These are phyloP conservation scores for Helarctos malayanus DNA, from an alignment of 2,797 vertebrate genomes.

Conservation along the genomic window DNA sequence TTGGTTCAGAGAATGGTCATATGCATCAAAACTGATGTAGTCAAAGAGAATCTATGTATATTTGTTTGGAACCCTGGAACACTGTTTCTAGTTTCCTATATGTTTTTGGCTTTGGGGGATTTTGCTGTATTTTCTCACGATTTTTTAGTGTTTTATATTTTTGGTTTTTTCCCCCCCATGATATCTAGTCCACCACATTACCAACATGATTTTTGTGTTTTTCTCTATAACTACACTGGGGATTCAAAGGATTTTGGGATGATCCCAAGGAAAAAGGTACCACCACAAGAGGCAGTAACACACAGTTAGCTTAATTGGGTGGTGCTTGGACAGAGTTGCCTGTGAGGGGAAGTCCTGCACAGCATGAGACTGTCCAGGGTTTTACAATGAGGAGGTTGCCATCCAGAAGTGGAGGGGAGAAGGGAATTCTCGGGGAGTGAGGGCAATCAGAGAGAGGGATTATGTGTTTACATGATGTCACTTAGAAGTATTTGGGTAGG, in stretches of 20 bases:
- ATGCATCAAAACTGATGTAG: background rate
- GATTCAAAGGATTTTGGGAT: background rate
- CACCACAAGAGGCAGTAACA: background rate
- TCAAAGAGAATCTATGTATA: background rate
- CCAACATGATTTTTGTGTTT: background rate
- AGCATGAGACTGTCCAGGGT: background rate
- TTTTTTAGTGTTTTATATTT: background rate
- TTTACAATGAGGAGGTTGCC: background rate
- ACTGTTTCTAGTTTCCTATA: background rate
- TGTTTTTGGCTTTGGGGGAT: background rate
- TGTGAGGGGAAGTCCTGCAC: background rate
- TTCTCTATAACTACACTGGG: background rate
- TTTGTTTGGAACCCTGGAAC: background rate
- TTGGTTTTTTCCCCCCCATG: background rate
- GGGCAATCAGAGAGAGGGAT: background rate
- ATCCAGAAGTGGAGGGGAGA: background rate
- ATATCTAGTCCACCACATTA: background rate
- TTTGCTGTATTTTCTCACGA: background rate
- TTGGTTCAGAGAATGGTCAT: background rate
- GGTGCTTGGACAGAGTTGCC: background rate
- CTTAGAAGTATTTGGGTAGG: background rate
- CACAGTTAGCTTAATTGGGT: background rate
- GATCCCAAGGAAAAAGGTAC: background rate
- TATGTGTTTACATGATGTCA: background rate
- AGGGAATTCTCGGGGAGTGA: background rate